Evolutionary conservation across 2,797 vertebrate species (phyloP).

Genomic region (Etheostoma perlongum): DNA sequence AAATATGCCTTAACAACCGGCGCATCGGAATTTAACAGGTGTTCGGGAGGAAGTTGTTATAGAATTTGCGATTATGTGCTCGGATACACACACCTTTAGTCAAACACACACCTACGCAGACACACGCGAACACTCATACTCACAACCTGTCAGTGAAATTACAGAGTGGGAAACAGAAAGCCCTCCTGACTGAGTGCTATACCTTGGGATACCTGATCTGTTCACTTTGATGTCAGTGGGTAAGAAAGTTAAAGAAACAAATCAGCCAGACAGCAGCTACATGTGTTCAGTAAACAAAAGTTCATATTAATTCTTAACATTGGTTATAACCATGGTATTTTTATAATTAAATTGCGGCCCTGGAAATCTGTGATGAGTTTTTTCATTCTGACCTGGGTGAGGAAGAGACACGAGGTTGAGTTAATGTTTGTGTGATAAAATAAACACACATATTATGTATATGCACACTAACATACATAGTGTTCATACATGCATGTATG

Average conservation of each 20-base stretch:
- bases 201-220: slow-evolving; percentile 82
- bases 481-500: slow-evolving; percentile 10
- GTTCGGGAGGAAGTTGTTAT: slow-evolving; percentile 83
- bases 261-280: slow-evolving; percentile 77
- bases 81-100: slow-evolving; percentile 73
- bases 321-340: slow-evolving; percentile 40
- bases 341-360: slow-evolving; percentile 50
- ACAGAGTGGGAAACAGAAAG: slow-evolving; percentile 81
- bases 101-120: slow-evolving; percentile 40
- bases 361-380: slow-evolving; percentile 39
- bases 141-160: slow-evolving; percentile 80
- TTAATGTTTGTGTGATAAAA: slow-evolving; percentile 14
- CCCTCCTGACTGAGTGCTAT: slow-evolving; percentile 77
- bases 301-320: slow-evolving; percentile 78
- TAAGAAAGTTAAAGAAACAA: slow-evolving; percentile 83
- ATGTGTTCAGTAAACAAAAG: slow-evolving; percentile 84
- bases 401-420: slow-evolving; percentile 9
- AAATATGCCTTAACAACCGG: slow-evolving; percentile 81
- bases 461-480: not conserved
- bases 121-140: slow-evolving; percentile 42
- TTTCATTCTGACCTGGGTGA: slow-evolving; percentile 31
- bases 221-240: slow-evolving; percentile 85
- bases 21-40: slow-evolving; percentile 86
- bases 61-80: slow-evolving; percentile 83
- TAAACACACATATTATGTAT: slow-evolving; percentile 12